Conservation (phyloP, 2,113 vertebrate species). For the Gallinago jamesoni region DNA sequence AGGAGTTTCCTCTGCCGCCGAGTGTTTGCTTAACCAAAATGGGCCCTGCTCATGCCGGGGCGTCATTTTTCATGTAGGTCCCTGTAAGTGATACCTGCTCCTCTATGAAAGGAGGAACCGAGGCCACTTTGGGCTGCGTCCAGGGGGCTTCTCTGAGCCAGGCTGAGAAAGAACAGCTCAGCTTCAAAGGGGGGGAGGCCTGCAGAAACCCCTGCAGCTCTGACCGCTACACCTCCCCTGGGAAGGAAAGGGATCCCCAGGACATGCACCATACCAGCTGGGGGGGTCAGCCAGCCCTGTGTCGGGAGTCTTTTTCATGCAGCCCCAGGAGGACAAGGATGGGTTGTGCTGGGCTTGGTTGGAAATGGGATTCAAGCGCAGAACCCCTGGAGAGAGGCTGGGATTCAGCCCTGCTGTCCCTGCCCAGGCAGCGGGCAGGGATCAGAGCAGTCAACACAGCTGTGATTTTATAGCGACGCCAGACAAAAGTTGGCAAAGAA, state of each 20-base stretch:
- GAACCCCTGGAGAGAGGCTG: background rate
- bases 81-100: conserved; percentile 11
- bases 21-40: conserved; percentile 46
- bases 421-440: background rate
- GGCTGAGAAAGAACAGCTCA: background rate
- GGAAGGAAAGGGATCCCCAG: background rate
- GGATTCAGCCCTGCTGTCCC: background rate
- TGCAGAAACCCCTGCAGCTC: background rate
- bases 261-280: background rate
- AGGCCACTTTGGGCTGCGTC: background rate
- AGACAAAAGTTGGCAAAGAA: conserved; percentile 40
- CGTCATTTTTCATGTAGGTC: background rate
- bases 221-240: background rate
- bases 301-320: background rate
- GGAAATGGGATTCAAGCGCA: background rate
- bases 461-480: background rate
- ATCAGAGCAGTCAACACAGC: conserved; percentile 3
- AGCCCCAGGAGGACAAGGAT: background rate
- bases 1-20: background rate
- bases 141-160: background rate
- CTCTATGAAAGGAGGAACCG: background rate
- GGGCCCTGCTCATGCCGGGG: background rate
- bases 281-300: background rate
- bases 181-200: background rate
- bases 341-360: background rate